These are phyloP conservation scores for Grus americana DNA, from an alignment of 2,113 vertebrate species.

Conservation along the genomic window DNA sequence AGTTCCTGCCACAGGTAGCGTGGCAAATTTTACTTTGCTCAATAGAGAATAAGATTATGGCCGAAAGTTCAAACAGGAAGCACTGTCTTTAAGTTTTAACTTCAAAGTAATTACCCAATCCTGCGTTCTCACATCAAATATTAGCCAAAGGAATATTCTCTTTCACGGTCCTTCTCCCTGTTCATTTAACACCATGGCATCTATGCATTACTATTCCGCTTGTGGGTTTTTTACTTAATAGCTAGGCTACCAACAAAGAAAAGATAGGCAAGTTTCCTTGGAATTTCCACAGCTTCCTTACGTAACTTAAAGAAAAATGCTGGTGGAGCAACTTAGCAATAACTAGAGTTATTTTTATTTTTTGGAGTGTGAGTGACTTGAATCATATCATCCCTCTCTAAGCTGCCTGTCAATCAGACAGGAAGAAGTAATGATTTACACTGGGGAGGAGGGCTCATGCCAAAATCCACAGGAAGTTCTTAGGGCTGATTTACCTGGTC, in stretches of 20 bases:
- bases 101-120: background rate
- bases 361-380: background rate
- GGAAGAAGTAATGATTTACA: background rate
- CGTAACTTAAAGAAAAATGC: background rate
- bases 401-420: background rate
- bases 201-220: background rate
- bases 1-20: background rate
- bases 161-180: background rate
- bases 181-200: background rate
- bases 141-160: background rate
- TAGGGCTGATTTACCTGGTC: conserved; percentile 82
- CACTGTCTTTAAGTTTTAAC: background rate
- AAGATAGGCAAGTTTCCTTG: background rate
- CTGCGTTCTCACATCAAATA: background rate
- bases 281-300: background rate
- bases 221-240: background rate
- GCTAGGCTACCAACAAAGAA: background rate
- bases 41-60: background rate
- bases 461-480: background rate
- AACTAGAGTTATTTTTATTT: background rate
- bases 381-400: background rate
- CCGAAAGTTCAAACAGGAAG: background rate
- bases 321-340: background rate
- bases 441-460: background rate
- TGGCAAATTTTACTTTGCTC: background rate